Conservation (phyloP, 2,888 invertebrate species). For the Himalopsyche kuldschensis region DNA sequence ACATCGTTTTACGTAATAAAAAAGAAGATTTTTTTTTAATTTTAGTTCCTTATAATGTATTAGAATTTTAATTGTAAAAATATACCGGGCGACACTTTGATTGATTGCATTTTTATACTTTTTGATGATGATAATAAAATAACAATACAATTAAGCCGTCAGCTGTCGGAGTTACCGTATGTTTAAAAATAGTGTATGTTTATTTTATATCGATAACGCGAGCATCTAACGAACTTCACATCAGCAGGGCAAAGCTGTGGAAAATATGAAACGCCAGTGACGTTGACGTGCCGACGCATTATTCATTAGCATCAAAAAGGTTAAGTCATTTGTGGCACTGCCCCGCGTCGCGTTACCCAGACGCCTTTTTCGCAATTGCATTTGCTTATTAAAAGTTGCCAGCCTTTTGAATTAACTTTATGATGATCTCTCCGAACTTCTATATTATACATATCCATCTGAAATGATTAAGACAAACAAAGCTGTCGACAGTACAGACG, state of each 20-base stretch:
- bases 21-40: too few relatives aligned
- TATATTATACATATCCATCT: not conserved
- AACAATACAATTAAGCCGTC: not conserved
- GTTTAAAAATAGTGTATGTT: not conserved
- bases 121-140: too few relatives aligned
- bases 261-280: not conserved
- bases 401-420: not conserved
- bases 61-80: too few relatives aligned
- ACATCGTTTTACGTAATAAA: too few relatives aligned
- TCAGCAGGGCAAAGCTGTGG: not conserved
- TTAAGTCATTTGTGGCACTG: not conserved
- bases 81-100: too few relatives aligned
- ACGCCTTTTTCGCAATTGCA: not conserved
- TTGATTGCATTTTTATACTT: too few relatives aligned
- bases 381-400: not conserved
- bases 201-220: not conserved
- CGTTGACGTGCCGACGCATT: not conserved
- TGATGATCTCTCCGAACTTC: not conserved
- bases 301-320: not conserved
- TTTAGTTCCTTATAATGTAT: too few relatives aligned
- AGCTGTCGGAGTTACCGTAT: not conserved
- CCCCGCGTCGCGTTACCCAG: not conserved
- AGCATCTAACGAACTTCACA: not conserved
- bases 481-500: too few relatives aligned
- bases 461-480: not conserved